Percentiles rank a stretch among this genome's conserved stretches.
These are phyloP conservation scores for Nycteola revayana DNA, from an alignment of 2,888 invertebrate genomes.

Conservation along the genomic window DNA sequence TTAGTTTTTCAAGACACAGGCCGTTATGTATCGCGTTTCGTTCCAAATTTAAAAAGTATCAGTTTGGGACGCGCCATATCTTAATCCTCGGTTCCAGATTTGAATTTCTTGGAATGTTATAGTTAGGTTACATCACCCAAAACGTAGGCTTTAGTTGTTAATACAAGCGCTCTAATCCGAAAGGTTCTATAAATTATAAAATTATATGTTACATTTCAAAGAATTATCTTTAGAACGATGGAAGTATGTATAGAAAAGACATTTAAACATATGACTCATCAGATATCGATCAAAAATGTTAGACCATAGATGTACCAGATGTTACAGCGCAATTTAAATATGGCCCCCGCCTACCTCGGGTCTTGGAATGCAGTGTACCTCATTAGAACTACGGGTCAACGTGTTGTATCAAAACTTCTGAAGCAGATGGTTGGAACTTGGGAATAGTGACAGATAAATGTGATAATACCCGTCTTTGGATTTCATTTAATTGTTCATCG, in stretches of 20 bases:
- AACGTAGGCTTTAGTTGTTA: no score
- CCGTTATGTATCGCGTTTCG: constrained; percentile 61
- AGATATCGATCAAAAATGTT: constrained; percentile 13
- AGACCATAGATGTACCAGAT: constrained; percentile 23
- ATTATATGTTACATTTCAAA: background rate
- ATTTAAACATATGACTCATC: constrained; percentile 5
- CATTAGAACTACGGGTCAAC: constrained; percentile 30
- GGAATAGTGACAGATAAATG: background rate
- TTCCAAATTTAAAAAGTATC: constrained; percentile 70
- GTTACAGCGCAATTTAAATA: constrained; percentile 32
- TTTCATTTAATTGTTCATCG: no score
- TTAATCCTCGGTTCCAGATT: constrained; percentile 72
- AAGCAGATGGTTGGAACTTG: background rate
- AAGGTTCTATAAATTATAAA: no score
- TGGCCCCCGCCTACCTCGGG: constrained; percentile 24
- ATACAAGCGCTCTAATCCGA: no score
- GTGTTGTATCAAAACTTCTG: constrained; percentile 10
- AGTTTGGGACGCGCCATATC: constrained; percentile 65
- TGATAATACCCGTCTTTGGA: background rate
- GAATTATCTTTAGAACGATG: constrained; percentile 1
- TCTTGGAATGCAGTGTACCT: constrained; percentile 27
- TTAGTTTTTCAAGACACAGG: constrained; percentile 46
- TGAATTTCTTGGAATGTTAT: constrained; percentile 69
- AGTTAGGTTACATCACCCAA: constrained; percentile 14
- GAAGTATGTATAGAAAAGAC: constrained; percentile 6